Percentiles rank a stretch among this genome's conserved stretches.
Evolutionary conservation across 1,140 invertebrate genomes (phyloP).

Genomic region (Theocolax elegans): DNA sequence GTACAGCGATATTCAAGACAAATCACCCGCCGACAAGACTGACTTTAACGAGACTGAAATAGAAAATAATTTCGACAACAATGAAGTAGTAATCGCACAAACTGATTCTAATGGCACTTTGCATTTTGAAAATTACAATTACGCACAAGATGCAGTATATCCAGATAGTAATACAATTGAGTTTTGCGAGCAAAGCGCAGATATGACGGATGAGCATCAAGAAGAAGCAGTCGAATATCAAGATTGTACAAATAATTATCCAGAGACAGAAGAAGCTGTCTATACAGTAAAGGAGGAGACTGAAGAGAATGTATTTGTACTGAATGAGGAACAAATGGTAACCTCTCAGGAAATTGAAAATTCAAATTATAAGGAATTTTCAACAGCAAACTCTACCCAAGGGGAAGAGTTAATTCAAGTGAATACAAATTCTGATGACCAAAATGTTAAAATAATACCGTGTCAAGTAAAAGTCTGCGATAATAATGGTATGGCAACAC

Average conservation of each 20-base stretch:
- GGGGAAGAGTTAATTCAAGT: constrained; percentile 17
- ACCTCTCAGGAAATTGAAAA: constrained; percentile 1
- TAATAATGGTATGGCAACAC: constrained; percentile 42
- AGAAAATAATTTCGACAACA: constrained; percentile 40
- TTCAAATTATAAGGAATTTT: constrained; percentile 14
- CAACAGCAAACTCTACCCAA: constrained; percentile 23
- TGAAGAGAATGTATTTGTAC: constrained; percentile 23
- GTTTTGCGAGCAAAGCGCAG: constrained; percentile 18
- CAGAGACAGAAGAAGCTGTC: constrained; percentile 16
- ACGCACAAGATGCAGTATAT: constrained; percentile 34
- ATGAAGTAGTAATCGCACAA: constrained; percentile 35
- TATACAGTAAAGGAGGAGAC: constrained; percentile 13
- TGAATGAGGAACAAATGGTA: constrained; percentile 25
- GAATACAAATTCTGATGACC: constrained; percentile 34
- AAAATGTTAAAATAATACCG: constrained; percentile 44
- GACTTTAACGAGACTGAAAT: constrained; percentile 53
- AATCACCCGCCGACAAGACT: constrained; percentile 51
- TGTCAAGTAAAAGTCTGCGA: constrained; percentile 45
- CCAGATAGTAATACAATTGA: constrained; percentile 30
- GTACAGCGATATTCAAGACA: constrained; percentile 45
- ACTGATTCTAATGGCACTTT: constrained; percentile 25
- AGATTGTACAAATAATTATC: constrained; percentile 30
- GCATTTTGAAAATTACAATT: constrained; percentile 36
- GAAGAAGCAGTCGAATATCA: constrained; percentile 37
- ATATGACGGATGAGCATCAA: constrained; percentile 34